Evolutionary conservation across 37 sponge, comb jelly and placozoan species (phyloP).

Genomic region (Oscarella lobularis): DNA sequence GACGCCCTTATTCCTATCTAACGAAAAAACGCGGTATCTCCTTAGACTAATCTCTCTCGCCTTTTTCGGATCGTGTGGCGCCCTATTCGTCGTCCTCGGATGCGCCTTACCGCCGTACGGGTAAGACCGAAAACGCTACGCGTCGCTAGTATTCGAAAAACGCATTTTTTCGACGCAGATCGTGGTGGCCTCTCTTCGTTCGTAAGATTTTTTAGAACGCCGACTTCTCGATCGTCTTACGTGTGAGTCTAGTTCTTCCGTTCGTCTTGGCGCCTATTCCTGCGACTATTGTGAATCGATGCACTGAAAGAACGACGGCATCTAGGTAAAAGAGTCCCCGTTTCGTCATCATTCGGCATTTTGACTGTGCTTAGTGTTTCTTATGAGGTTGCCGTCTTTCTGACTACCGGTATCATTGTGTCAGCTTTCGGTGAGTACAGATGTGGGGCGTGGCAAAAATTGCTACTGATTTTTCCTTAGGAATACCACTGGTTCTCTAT

Average conservation of each 20-base stretch:
- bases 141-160: neutral
- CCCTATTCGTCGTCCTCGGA: conserved; percentile 10
- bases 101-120: conserved; percentile 3
- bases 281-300: neutral
- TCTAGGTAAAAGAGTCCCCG: neutral
- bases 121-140: conserved; percentile 1
- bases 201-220: too few relatives aligned
- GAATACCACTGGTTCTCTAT: too few relatives aligned
- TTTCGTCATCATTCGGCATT: too few relatives aligned
- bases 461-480: too few relatives aligned
- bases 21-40: too few relatives aligned
- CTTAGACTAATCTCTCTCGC: neutral
- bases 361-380: neutral
- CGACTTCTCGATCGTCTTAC: neutral
- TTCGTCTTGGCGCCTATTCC: conserved; percentile 9
- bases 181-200: conserved; percentile 7
- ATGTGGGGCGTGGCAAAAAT: too few relatives aligned
- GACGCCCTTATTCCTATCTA: too few relatives aligned
- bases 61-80: conserved; percentile 1
- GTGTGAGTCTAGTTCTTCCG: neutral
- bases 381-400: neutral
- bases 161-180: neutral
- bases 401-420: neutral
- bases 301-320: neutral
- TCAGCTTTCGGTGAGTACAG: neutral